phyloP scores from a whole-genome alignment of 2,113 vertebrate species.

The Phoenicopterus ruber region DNA sequence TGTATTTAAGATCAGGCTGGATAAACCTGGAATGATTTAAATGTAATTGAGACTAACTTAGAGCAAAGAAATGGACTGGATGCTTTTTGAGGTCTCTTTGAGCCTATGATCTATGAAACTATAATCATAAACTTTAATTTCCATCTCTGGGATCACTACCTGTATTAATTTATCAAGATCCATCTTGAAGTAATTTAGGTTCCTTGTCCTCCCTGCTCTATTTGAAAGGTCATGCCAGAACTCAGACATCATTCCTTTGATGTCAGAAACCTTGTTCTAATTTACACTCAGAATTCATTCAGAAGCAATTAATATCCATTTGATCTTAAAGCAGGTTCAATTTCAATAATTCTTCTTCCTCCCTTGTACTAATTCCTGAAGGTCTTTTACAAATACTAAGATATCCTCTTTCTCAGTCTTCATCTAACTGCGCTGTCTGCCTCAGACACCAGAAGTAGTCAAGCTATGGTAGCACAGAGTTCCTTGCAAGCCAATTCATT shows the following conservation, averaged over 20 bases:
- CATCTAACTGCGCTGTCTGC: neutral
- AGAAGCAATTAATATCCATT: conserved; percentile 41
- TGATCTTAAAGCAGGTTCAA: conserved; percentile 5
- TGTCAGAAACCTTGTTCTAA: conserved; percentile 28
- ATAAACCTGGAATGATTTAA: conserved; percentile 32
- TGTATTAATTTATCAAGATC: conserved; percentile 31
- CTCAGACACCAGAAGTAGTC: neutral
- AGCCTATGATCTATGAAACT: conserved; percentile 8
- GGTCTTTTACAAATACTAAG: conserved; percentile 17
- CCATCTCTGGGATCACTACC: neutral
- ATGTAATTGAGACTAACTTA: neutral
- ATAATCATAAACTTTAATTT: conserved; percentile 39
- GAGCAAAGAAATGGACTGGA: neutral
- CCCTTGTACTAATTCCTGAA: neutral
- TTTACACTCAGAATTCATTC: conserved; percentile 29
- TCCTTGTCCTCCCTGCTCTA: neutral
- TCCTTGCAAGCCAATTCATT: neutral
- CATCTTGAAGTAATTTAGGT: conserved; percentile 44
- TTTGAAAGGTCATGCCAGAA: conserved; percentile 20
- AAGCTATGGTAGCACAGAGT: neutral
- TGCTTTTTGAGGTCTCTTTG: conserved; percentile 15
- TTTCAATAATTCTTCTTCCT: conserved; percentile 14
- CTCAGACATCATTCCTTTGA: conserved; percentile 7
- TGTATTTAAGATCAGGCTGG: conserved; percentile 19
- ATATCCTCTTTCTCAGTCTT: neutral